Evolutionary conservation across 2,888 invertebrate species (phyloP).

Genomic region (Drosophila algonquin): DNA sequence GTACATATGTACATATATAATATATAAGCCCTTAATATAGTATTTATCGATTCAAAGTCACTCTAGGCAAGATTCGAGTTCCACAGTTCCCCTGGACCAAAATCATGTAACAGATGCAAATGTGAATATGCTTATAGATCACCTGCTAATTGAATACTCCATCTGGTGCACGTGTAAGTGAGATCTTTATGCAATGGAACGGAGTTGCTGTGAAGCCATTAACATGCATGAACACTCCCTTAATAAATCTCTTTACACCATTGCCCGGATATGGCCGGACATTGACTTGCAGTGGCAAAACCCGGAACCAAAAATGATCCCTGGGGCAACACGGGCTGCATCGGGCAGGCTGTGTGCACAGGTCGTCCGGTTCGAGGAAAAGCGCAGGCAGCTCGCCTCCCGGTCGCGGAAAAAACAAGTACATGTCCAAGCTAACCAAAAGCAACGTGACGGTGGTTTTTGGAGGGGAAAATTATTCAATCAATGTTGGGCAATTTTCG

Average conservation of each 20-base stretch:
- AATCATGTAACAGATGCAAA: background rate
- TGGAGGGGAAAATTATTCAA: conserved; percentile 68
- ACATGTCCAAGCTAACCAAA: conserved; percentile 11
- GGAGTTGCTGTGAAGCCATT: no score
- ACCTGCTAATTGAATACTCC: background rate
- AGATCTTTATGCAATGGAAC: background rate
- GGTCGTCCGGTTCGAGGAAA: conserved; percentile 9
- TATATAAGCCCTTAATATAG: background rate
- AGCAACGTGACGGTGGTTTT: conserved; percentile 25
- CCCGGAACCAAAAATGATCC: conserved; percentile 15
- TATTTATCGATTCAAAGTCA: background rate
- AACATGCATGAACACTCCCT: background rate
- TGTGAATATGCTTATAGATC: background rate
- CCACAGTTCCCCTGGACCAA: background rate
- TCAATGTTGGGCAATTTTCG: conserved; percentile 70
- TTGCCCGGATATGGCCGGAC: conserved; percentile 25
- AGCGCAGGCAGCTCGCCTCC: conserved; percentile 8
- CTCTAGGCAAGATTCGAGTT: background rate
- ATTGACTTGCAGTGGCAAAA: conserved; percentile 28
- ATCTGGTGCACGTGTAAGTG: background rate
- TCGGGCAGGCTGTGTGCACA: conserved; percentile 8
- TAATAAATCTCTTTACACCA: background rate
- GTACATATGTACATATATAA: background rate
- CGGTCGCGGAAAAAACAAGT: conserved; percentile 11
- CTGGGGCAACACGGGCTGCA: background rate